phyloP scores from a whole-genome alignment of 2,888 invertebrate species.

The Parelbella ahira region DNA sequence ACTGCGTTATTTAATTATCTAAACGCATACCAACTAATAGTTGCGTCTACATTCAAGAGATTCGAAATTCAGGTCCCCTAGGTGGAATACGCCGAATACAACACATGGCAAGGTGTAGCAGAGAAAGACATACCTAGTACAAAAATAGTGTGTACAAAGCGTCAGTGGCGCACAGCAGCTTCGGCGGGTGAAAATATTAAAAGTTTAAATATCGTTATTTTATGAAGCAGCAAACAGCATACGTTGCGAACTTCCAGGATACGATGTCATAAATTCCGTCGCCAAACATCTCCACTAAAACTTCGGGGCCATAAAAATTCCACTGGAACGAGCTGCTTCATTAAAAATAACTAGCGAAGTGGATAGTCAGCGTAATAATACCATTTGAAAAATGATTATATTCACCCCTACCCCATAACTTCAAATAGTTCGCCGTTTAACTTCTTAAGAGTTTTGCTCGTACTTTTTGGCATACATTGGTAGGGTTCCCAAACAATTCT shows the following conservation, averaged over 20 bases:
- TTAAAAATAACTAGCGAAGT: constrained; percentile 45
- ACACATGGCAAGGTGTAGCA: too few species aligned
- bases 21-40: too few species aligned
- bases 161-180: constrained; percentile 14
- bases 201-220: constrained; percentile 18
- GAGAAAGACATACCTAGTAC: too few species aligned
- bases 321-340: constrained; percentile 40
- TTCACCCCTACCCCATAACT: constrained; percentile 17
- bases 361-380: constrained; percentile 43
- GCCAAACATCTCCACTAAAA: constrained; percentile 21
- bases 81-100: too few species aligned
- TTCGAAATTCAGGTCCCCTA: too few species aligned
- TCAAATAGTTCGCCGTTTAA: constrained; percentile 9
- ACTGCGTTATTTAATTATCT: too few species aligned
- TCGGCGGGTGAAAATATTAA: constrained; percentile 19
- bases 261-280: constrained; percentile 22
- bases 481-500: not conserved
- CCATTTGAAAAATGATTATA: constrained; percentile 50
- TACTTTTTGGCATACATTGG: constrained; percentile 1
- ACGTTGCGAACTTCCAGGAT: constrained; percentile 19
- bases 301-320: constrained; percentile 33
- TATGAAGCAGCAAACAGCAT: constrained; percentile 18
- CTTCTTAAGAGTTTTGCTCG: constrained; percentile 6
- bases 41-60: too few species aligned
- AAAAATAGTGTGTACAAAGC: constrained; percentile 17